Evolutionary conservation across 2,888 invertebrate species (phyloP).

Genomic region (Bembecia ichneumoniformis): DNA sequence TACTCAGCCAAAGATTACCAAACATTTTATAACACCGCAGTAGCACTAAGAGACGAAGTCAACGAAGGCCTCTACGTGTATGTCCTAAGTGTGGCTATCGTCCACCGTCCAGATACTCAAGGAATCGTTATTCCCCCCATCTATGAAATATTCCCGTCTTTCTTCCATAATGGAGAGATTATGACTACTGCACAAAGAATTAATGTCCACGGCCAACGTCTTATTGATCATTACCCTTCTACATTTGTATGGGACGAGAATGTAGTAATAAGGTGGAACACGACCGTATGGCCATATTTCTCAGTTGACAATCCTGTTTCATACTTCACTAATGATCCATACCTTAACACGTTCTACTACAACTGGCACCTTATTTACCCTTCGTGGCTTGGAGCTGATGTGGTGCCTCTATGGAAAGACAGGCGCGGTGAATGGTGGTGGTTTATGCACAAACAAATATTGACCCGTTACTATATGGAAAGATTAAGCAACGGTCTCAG

Average conservation of each 20-base stretch:
- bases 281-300: constrained; percentile 70
- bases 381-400: constrained; percentile 73
- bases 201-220: constrained; percentile 45
- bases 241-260: constrained; percentile 52
- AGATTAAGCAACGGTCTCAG: constrained; percentile 79
- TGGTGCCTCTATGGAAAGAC: constrained; percentile 65
- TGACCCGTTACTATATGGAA: constrained; percentile 82
- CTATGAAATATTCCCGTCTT: constrained; percentile 81
- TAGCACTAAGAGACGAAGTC: constrained; percentile 76
- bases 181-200: constrained; percentile 77
- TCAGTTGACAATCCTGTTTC: constrained; percentile 71
- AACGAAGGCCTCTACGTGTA: constrained; percentile 81
- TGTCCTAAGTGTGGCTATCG: constrained; percentile 73
- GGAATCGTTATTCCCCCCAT: constrained; percentile 78
- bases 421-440: constrained; percentile 77
- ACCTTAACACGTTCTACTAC: constrained; percentile 77
- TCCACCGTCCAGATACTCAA: constrained; percentile 75
- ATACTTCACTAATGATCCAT: constrained; percentile 83
- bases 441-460: constrained; percentile 76
- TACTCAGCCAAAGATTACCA: constrained; percentile 80
- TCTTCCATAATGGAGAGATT: constrained; percentile 78
- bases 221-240: constrained; percentile 37
- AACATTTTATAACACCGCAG: constrained; percentile 78
- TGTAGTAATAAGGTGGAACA: constrained; percentile 75
- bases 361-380: constrained; percentile 75